Percentiles rank a stretch among this genome's conserved stretches.
Evolutionary conservation across 37 sponge, comb jelly and placozoan species (phyloP).

Genomic region (Spongilla lacustris): DNA sequence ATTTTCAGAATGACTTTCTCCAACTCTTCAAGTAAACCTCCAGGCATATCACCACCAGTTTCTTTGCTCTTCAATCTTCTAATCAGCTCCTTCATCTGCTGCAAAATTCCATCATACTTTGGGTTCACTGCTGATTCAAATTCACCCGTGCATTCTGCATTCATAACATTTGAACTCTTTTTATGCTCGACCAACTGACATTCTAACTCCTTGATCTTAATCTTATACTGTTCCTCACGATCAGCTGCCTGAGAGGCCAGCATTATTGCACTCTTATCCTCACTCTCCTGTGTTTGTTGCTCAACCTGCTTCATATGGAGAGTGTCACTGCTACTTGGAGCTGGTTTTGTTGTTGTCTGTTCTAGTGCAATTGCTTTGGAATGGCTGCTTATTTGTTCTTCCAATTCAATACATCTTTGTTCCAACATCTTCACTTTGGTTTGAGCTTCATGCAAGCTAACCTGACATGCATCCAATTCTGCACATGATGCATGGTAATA

Average conservation of each 20-base stretch:
- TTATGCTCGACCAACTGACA: background rate
- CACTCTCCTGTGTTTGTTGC: background rate
- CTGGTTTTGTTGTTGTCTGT: background rate
- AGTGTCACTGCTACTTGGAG: background rate
- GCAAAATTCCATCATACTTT: slow-evolving; percentile 13
- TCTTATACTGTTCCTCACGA: background rate
- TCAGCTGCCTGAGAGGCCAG: background rate
- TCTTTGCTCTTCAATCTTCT: background rate
- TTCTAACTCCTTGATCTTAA: background rate
- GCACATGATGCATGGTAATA: background rate
- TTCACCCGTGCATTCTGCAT: background rate
- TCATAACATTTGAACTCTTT: background rate
- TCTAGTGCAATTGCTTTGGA: background rate
- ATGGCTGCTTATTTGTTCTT: background rate
- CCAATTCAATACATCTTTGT: background rate
- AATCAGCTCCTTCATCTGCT: slow-evolving; percentile 12
- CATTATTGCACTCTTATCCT: background rate
- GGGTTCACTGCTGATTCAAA: background rate
- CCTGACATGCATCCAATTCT: background rate
- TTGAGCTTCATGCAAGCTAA: background rate
- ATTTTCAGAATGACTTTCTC: background rate
- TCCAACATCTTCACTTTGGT: background rate
- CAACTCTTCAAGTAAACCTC: background rate
- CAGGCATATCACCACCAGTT: background rate
- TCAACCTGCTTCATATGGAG: background rate